Evolutionary conservation across 2,113 vertebrate genomes (phyloP).

Genomic region (Malurus alboscapulatus): DNA sequence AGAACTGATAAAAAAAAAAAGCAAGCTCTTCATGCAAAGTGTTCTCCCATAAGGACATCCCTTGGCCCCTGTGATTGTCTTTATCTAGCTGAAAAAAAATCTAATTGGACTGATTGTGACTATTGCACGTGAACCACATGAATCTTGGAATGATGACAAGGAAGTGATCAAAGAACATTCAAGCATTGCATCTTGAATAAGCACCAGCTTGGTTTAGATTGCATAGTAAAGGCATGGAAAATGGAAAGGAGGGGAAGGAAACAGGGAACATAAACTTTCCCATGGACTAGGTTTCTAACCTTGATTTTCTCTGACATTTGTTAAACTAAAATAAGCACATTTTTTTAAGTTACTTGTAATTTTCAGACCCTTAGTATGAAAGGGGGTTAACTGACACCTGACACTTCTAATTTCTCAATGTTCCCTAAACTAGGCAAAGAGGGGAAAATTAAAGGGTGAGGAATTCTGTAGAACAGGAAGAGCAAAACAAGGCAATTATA

Average conservation of each 20-base stretch:
- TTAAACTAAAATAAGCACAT: not conserved
- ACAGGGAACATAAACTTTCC: not conserved
- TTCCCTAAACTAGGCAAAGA: not conserved
- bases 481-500: not conserved
- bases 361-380: not conserved
- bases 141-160: not conserved
- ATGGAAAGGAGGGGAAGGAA: not conserved
- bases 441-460: fast-evolving
- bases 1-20: not conserved
- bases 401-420: not conserved
- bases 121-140: not conserved
- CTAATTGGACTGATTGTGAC: not conserved
- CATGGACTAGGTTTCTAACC: not conserved
- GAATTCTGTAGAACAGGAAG: not conserved
- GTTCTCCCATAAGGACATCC: not conserved
- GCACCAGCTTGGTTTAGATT: not conserved
- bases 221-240: not conserved
- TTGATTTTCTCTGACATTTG: not conserved
- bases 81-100: not conserved
- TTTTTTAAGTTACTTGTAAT: not conserved
- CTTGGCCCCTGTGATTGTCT: not conserved
- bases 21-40: not conserved
- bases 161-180: not conserved
- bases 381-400: not conserved
- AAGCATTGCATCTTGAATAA: not conserved